Conservation (phyloP, 2,113 vertebrate species). For the Myrmecophaga tridactyla region DNA sequence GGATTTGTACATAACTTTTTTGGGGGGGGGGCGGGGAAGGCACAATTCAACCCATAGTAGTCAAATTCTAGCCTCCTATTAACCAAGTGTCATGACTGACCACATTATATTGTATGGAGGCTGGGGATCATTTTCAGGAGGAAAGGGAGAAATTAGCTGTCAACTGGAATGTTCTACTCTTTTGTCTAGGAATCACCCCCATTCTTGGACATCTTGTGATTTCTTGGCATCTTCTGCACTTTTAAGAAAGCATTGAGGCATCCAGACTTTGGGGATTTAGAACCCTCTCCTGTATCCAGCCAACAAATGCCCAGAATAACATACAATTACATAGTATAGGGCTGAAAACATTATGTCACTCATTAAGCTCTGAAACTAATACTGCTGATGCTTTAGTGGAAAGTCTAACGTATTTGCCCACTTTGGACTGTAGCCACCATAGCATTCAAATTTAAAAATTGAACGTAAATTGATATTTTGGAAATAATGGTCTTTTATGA, state of each 20-base stretch:
- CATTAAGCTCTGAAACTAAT: background rate
- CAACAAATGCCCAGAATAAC: background rate
- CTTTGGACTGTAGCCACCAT: background rate
- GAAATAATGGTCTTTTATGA: background rate
- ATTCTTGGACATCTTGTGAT: background rate
- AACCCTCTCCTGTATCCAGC: background rate
- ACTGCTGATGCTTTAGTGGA: background rate
- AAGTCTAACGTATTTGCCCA: background rate
- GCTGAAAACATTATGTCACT: background rate
- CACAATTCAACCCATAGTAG: no score
- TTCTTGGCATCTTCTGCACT: background rate
- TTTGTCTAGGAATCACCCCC: background rate
- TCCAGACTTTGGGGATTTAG: background rate
- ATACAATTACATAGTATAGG: background rate
- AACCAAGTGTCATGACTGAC: accelerated
- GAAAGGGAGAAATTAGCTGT: background rate
- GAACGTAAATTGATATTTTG: background rate
- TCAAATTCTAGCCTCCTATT: background rate
- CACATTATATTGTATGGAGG: background rate
- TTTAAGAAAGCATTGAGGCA: background rate
- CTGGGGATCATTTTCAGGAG: background rate
- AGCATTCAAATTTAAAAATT: background rate
- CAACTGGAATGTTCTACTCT: background rate
- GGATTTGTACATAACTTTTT: no score
- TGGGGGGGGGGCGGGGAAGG: no score